Percentiles rank a stretch among this genome's conserved stretches.
These are phyloP conservation scores for Strigamia crassipes DNA, from an alignment of 2,888 invertebrate species.

Conservation along the genomic window DNA sequence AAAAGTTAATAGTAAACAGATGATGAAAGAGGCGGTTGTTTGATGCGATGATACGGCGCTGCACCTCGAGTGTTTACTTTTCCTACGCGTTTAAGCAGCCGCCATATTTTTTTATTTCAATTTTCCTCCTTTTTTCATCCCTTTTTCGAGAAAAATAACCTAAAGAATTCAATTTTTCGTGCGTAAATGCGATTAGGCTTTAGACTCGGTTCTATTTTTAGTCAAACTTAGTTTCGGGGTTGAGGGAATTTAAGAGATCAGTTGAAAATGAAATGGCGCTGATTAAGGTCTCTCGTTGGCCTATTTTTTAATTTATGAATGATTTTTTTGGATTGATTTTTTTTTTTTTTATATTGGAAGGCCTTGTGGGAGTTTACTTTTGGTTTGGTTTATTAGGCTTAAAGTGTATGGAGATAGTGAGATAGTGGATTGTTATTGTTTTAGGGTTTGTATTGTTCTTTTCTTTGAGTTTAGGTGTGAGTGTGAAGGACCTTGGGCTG, in stretches of 20 bases:
- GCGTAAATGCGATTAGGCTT: not conserved
- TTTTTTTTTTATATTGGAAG: not conserved
- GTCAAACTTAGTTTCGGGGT: not conserved
- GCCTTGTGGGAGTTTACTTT: not conserved
- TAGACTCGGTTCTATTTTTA: not conserved
- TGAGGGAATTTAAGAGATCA: not conserved
- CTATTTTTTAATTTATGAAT: not conserved
- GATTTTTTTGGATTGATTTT: not conserved
- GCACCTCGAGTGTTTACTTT: not conserved
- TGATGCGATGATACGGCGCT: not conserved
- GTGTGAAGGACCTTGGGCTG: not conserved
- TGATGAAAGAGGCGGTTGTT: not conserved
- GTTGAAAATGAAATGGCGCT: not conserved
- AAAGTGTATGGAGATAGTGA: no score
- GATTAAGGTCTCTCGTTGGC: not conserved
- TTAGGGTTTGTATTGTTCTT: not conserved
- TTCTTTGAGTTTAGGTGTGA: not conserved
- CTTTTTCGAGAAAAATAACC: no score
- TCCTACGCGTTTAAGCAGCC: not conserved
- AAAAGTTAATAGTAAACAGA: not conserved
- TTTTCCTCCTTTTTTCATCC: no score
- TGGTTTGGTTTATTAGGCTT: no score
- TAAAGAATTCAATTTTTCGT: not conserved
- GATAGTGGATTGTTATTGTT: not conserved
- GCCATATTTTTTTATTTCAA: not conserved